phyloP scores from a whole-genome alignment of 1,140 invertebrate genomes.

The Chymomyza costata region DNA sequence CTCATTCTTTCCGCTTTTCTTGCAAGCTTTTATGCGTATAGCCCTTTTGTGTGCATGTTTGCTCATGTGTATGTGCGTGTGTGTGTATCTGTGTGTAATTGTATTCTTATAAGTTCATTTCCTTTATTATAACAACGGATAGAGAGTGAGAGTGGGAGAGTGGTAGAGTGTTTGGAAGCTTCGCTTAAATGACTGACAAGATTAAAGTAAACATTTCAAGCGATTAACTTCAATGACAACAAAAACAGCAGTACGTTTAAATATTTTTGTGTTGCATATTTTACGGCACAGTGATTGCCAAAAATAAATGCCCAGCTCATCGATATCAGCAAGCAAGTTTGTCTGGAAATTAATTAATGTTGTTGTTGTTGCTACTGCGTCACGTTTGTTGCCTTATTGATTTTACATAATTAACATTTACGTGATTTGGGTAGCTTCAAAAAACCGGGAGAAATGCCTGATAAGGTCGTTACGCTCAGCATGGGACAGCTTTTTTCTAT shows the following conservation, averaged over 20 bases:
- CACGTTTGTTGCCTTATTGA: constrained; percentile 32
- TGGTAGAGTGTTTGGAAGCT: too few relatives aligned
- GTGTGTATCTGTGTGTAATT: neutral
- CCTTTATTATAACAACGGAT: neutral
- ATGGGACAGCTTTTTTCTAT: constrained; percentile 25
- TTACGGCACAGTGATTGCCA: constrained; percentile 33
- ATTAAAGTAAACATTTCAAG: constrained; percentile 29
- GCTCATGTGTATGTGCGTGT: neutral
- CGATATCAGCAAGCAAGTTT: neutral
- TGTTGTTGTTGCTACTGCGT: constrained; percentile 1
- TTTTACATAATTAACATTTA: constrained; percentile 58
- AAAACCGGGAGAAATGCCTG: too few relatives aligned
- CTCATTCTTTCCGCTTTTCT: neutral
- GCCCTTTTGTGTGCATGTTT: neutral
- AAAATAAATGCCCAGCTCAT: constrained; percentile 35
- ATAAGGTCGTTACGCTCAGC: constrained; percentile 2
- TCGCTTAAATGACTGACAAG: constrained; percentile 10
- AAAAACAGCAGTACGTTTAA: constrained; percentile 1
- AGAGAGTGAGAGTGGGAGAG: too few relatives aligned
- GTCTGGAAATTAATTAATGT: constrained; percentile 5
- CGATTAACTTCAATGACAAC: constrained; percentile 20
- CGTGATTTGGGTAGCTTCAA: constrained; percentile 24
- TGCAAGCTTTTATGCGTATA: neutral
- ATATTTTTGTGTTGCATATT: constrained; percentile 14
- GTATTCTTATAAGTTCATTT: constrained; percentile 3